A percentile compares a stretch with the other conserved stretches of the same genome.
Conservation (phyloP, 2,797 vertebrate species). For the Spheniscus humboldti region DNA sequence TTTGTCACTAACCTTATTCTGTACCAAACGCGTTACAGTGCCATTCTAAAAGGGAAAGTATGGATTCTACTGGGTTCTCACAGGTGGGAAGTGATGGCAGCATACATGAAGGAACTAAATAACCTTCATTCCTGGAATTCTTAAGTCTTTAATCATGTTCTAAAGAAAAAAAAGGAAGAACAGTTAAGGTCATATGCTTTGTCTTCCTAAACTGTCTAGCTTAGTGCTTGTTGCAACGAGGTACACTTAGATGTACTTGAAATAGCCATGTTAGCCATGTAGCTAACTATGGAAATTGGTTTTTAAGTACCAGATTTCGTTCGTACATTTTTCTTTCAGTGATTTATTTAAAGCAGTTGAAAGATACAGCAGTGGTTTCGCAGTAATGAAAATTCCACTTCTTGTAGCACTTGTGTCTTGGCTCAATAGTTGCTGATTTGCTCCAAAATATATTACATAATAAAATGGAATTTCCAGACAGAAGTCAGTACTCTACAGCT, state of each 20-base stretch:
- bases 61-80: neutral
- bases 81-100: neutral
- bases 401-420: slow-evolving; percentile 52
- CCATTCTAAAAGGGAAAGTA: neutral
- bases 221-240: neutral
- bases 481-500: slow-evolving; percentile 41
- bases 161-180: neutral
- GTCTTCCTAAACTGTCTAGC: neutral
- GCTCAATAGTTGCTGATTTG: slow-evolving; percentile 28
- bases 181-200: neutral
- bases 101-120: neutral
- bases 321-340: slow-evolving; percentile 18
- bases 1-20: neutral
- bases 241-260: neutral
- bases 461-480: slow-evolving; percentile 70
- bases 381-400: slow-evolving; percentile 68
- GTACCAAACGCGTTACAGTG: neutral
- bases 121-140: neutral
- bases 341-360: slow-evolving; percentile 53
- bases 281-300: neutral
- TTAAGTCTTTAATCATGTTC: neutral
- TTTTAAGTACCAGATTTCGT: slow-evolving; percentile 1
- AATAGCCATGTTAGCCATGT: neutral
- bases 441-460: slow-evolving; percentile 64
- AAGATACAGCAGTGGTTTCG: slow-evolving; percentile 48